Evolutionary conservation across 1,140 invertebrate species (phyloP), one percentile per base, ranked within the genome.

Genomic region (Sycophila sp.): DNA sequence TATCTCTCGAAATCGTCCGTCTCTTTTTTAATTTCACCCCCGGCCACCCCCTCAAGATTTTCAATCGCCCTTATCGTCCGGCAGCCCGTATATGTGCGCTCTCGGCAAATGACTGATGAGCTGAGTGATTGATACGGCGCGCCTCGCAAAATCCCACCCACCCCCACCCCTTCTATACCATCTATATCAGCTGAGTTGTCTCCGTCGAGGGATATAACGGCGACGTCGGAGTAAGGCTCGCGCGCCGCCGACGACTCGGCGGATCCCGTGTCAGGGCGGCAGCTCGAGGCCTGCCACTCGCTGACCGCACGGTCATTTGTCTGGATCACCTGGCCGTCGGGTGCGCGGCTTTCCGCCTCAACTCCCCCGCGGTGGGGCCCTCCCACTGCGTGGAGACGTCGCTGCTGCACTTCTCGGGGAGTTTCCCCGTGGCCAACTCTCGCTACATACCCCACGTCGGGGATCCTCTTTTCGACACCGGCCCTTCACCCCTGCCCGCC

Each of bases 301-400:
- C 71, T 77, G 78, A 83, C 81, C 82, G 70, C 78, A 73, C 73
- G 74, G 72, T 83, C 82, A 81, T 85, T 83, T 81, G 80, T 85
- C 81, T 82, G 72, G 79, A 83, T 85, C 81, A 80, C 76, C 68
- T 38, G 15, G 15, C 32, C 7, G 2, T 17, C 28, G 15, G n/a
- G 34, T 13, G 32, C 63, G 47, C 47, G 19, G 32, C 40, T 62
- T 71, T 65, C 68, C 30, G 32, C 36, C 30, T 19, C 4, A 40
- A 47, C 59, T 38, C 38, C 7, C 22, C 28, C 45, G 28, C 67
- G n/a, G n/a, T n/a, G n/a, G n/a, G n/a, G n/a, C n/a, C n/a, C n/a
- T n/a, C n/a, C n/a, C n/a, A n/a, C n/a, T n/a, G n/a, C n/a, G n/a
- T n/a, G 19, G 7, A 36, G 28, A 34, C 19, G 8, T 32, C 7